These are phyloP conservation scores for Drosophila rhopaloa DNA, from an alignment of 1,140 invertebrate species.

Conservation along the genomic window DNA sequence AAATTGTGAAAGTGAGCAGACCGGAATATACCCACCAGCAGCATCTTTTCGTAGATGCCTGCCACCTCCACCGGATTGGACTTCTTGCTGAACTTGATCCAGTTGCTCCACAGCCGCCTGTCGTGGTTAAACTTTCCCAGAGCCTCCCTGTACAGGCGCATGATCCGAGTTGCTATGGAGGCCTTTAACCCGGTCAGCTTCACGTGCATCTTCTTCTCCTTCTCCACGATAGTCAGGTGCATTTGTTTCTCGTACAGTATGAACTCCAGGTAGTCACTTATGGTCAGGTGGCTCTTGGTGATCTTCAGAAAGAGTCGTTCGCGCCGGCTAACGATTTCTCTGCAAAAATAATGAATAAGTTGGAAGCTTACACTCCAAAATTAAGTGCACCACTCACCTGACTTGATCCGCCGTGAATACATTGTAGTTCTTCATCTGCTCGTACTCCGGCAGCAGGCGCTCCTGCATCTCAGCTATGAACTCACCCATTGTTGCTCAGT, in stretches of 20 bases:
- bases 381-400: slow-evolving; percentile 40
- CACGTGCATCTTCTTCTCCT: slow-evolving; percentile 58
- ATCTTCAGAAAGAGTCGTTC: slow-evolving; percentile 62
- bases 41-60: slow-evolving; percentile 80
- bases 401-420: slow-evolving; percentile 73
- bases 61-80: slow-evolving; percentile 64
- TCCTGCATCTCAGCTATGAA: slow-evolving; percentile 78
- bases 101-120: slow-evolving; percentile 65
- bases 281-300: slow-evolving; percentile 53
- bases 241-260: slow-evolving; percentile 76
- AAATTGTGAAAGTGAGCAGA: slow-evolving; percentile 2
- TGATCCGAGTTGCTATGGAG: slow-evolving; percentile 61
- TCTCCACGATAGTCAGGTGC: slow-evolving; percentile 61
- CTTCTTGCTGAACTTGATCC: slow-evolving; percentile 75
- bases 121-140: slow-evolving; percentile 64
- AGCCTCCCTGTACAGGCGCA: slow-evolving; percentile 72
- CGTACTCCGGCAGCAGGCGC: slow-evolving; percentile 75
- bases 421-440: slow-evolving; percentile 65
- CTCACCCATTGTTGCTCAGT: slow-evolving; percentile 56
- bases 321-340: slow-evolving; percentile 65
- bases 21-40: slow-evolving; percentile 52
- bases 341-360: slow-evolving; percentile 5
- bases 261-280: slow-evolving; percentile 70
- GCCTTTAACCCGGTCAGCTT: slow-evolving; percentile 58
- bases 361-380: not conserved